Conservation (phyloP, 2,113 vertebrate genomes). For the Scortum barcoo region DNA sequence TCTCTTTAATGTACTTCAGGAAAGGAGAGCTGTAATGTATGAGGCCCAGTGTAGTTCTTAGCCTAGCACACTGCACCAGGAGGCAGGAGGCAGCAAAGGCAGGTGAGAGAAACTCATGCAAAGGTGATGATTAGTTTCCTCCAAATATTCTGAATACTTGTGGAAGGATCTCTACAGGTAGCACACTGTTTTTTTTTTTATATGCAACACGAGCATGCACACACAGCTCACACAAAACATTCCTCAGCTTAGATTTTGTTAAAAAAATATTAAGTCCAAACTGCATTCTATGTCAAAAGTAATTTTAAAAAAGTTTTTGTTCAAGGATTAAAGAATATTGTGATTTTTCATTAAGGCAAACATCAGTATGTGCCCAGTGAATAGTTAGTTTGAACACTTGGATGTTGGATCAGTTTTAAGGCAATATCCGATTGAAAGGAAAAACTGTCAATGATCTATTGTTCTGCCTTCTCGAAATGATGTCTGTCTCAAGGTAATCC, state of each 20-base stretch:
- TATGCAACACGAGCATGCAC: slow-evolving; percentile 9
- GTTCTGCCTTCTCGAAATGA: neutral
- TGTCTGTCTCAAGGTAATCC: slow-evolving; percentile 31
- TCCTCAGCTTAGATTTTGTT: neutral
- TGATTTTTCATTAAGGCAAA: neutral
- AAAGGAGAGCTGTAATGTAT: slow-evolving; percentile 10
- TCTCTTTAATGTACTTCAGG: slow-evolving; percentile 30
- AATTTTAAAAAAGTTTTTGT: neutral
- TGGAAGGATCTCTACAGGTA: slow-evolving; percentile 44
- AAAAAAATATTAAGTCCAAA: neutral
- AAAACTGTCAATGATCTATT: slow-evolving; percentile 29
- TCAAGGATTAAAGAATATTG: neutral
- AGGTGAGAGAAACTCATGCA: slow-evolving; percentile 68
- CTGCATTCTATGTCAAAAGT: neutral
- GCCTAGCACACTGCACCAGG: slow-evolving; percentile 45
- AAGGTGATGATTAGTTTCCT: slow-evolving; percentile 71
- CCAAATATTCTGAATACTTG: slow-evolving; percentile 52
- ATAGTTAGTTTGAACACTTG: slow-evolving; percentile 3
- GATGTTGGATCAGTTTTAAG: neutral
- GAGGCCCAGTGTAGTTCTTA: slow-evolving; percentile 26
- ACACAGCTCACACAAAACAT: neutral
- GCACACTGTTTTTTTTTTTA: slow-evolving; percentile 14
- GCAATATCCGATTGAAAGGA: slow-evolving; percentile 16
- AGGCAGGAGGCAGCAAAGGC: slow-evolving; percentile 65
- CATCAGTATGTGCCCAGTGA: neutral